A percentile compares a stretch with the other conserved stretches of the same genome.
phyloP scores from a whole-genome alignment of 2,888 invertebrate species.

The Acanthopleura granulata region DNA sequence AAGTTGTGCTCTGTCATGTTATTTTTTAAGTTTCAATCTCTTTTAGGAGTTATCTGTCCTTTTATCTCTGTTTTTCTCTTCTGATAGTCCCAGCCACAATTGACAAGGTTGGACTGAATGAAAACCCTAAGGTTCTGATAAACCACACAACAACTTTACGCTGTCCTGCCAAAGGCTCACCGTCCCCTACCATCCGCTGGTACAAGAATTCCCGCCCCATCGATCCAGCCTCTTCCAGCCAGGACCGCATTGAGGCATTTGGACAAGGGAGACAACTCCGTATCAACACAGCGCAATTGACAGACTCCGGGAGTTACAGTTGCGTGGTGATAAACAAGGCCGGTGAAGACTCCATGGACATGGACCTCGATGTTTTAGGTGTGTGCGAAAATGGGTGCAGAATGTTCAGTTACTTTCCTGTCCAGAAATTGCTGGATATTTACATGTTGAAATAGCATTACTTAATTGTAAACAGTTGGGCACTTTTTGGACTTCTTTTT shows the following conservation, averaged over 20 bases:
- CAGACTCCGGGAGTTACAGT: slow-evolving; percentile 62
- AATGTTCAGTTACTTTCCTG: no score
- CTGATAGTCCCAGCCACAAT: slow-evolving; percentile 63
- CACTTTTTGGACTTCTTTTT: no score
- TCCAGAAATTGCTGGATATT: no score
- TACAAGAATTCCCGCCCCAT: slow-evolving; percentile 53
- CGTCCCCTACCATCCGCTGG: slow-evolving; percentile 63
- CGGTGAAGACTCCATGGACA: slow-evolving; percentile 64
- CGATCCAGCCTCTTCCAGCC: slow-evolving; percentile 30
- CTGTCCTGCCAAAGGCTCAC: slow-evolving; percentile 65
- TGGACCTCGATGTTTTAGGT: slow-evolving; percentile 56
- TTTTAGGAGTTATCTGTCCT: no score
- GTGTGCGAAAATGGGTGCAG: not conserved
- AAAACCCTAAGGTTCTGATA: slow-evolving; percentile 52
- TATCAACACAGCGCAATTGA: slow-evolving; percentile 51
- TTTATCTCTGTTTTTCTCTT: no score
- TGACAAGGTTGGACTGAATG: slow-evolving; percentile 38
- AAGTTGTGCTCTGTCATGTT: no score
- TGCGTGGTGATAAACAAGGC: slow-evolving; percentile 71
- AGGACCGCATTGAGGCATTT: slow-evolving; percentile 36
- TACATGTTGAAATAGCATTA: no score
- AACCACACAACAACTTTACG: slow-evolving; percentile 59
- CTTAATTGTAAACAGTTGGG: no score
- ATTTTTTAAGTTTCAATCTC: no score
- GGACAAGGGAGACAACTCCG: slow-evolving; percentile 58